These are phyloP conservation scores for Icerya purchasi DNA, from an alignment of 2,888 invertebrate species.

Conservation along the genomic window DNA sequence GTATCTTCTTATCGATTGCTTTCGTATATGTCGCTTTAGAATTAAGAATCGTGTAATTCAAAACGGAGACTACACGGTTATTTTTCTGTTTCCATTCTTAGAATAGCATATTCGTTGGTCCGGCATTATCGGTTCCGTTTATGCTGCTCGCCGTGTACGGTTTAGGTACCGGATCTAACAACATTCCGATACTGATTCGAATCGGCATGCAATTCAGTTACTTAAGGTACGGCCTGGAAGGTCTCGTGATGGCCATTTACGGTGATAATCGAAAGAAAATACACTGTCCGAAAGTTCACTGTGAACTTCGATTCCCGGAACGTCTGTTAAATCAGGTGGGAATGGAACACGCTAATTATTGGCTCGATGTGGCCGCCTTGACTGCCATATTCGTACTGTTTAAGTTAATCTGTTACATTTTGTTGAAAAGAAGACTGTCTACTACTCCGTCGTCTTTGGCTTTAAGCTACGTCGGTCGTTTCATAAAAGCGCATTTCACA, in stretches of 20 bases:
- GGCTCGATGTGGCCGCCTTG: constrained; percentile 43
- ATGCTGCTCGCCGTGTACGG: constrained; percentile 73
- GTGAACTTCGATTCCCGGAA: constrained; percentile 22
- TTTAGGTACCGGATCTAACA: constrained; percentile 52
- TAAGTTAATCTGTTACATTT: constrained; percentile 44
- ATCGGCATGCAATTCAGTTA: constrained; percentile 67
- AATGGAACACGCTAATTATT: constrained; percentile 44
- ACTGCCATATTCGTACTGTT: constrained; percentile 37
- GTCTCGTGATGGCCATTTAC: constrained; percentile 72
- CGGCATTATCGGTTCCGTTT: constrained; percentile 63
- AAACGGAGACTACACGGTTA: background rate
- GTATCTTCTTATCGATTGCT: background rate
- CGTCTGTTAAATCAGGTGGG: constrained; percentile 22
- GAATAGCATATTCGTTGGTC: constrained; percentile 79
- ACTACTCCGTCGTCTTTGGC: constrained; percentile 49
- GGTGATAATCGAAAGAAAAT: constrained; percentile 62
- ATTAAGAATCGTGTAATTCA: background rate
- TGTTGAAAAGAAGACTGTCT: constrained; percentile 45
- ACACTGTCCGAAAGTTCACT: constrained; percentile 41
- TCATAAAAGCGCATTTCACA: constrained; percentile 37
- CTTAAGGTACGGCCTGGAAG: constrained; percentile 80
- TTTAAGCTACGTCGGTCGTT: constrained; percentile 42
- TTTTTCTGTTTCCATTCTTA: too few species aligned
- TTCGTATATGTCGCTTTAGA: background rate
- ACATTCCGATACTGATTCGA: constrained; percentile 49